Conservation (phyloP, 2,797 vertebrate species). For the Babyrousa celebensis region DNA sequence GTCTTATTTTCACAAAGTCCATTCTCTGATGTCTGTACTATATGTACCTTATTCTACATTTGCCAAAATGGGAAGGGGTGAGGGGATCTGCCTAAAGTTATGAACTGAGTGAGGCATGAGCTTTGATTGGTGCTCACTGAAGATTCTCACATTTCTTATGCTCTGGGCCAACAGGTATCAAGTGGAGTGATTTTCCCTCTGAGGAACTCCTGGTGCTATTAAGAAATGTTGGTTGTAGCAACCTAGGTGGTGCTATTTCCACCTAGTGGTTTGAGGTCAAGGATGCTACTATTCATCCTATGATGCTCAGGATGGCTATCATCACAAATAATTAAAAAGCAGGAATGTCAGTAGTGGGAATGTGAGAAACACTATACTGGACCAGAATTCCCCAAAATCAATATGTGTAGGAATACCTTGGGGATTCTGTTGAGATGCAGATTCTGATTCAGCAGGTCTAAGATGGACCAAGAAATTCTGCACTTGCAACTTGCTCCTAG, state of each 20-base stretch:
- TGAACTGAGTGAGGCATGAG: neutral
- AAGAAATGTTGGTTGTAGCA: neutral
- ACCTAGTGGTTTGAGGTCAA: neutral
- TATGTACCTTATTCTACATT: neutral
- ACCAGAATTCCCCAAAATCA: neutral
- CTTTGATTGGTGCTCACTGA: neutral
- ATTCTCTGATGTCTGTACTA: neutral
- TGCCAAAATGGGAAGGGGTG: neutral
- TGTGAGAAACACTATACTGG: neutral
- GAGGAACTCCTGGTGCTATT: neutral
- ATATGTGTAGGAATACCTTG: neutral
- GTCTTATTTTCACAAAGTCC: neutral
- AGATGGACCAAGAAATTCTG: neutral
- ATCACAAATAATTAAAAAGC: neutral
- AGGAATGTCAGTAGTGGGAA: neutral
- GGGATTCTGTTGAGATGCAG: neutral
- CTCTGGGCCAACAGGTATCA: neutral
- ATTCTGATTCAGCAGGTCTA: neutral
- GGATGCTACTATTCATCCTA: neutral
- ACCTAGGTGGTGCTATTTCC: no score
- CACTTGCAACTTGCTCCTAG: neutral
- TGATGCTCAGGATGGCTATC: neutral
- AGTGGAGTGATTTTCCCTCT: neutral
- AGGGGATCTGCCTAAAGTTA: neutral
- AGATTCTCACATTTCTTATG: neutral